Percentiles rank a stretch among this genome's conserved stretches.
Conservation (phyloP, 2,888 invertebrate genomes). For the Eupsilia transversa region DNA sequence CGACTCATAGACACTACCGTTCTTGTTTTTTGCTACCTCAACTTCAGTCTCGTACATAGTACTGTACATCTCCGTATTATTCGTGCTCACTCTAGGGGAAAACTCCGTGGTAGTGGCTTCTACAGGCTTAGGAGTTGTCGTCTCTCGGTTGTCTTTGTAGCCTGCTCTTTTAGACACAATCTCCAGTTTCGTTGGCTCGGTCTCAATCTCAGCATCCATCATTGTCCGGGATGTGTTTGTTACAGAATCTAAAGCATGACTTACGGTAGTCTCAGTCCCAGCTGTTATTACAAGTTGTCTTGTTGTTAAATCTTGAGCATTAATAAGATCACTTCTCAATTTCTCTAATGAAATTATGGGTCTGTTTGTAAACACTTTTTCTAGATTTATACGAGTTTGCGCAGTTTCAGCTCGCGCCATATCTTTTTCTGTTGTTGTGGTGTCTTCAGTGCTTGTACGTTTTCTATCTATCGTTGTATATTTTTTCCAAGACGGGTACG, state of each 20-base stretch:
- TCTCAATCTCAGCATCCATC: constrained; percentile 16
- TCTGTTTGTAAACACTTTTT: constrained; percentile 67
- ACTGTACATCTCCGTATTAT: constrained; percentile 60
- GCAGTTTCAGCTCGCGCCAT: constrained; percentile 71
- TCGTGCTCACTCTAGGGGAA: constrained; percentile 30
- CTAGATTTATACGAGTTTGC: constrained; percentile 67
- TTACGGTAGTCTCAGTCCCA: constrained; percentile 29
- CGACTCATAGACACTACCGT: constrained; percentile 68
- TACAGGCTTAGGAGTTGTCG: constrained; percentile 57
- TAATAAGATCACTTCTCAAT: constrained; percentile 58
- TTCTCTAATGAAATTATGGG: constrained; percentile 73
- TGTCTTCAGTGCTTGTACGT: constrained; percentile 58
- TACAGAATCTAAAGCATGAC: constrained; percentile 17
- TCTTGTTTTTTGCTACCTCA: constrained; percentile 66
- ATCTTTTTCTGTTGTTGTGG: constrained; percentile 64
- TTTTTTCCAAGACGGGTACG: constrained; percentile 72
- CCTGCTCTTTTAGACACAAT: constrained; percentile 81
- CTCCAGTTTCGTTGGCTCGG: constrained; percentile 59
- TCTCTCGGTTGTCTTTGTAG: constrained; percentile 78
- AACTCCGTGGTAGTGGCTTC: constrained; percentile 40
- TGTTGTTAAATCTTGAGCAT: constrained; percentile 43
- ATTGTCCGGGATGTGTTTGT: constrained; percentile 24
- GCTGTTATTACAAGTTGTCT: constrained; percentile 7
- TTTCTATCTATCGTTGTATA: constrained; percentile 76
- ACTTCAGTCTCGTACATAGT: constrained; percentile 67